A percentile compares a stretch with the other conserved stretches of the same genome.
These are phyloP conservation scores for Syngnathus scovelli DNA, from an alignment of 2,113 vertebrate genomes.

Conservation along the genomic window DNA sequence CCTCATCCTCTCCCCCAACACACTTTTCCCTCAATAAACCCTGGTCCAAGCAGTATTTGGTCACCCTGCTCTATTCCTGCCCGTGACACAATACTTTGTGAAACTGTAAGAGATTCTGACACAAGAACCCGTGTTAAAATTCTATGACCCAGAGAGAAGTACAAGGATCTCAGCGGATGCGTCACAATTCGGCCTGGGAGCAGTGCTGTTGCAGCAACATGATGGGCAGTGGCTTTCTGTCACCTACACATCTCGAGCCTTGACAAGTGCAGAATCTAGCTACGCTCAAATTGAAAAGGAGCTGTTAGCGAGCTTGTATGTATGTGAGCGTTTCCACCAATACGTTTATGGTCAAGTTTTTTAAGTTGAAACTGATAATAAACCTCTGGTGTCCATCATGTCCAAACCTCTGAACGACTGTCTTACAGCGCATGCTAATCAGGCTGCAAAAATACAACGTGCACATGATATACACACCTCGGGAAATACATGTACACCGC, in stretches of 20 bases:
- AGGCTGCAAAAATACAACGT: neutral
- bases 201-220: neutral
- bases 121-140: neutral
- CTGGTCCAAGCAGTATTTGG: no score
- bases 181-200: neutral
- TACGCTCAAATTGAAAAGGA: neutral
- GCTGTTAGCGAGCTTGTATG: neutral
- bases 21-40: no score
- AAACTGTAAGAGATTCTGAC: constrained; percentile 2
- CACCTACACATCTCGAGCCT: neutral
- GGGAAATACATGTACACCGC: neutral
- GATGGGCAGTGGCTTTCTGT: neutral
- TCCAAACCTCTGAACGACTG: neutral
- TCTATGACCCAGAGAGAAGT: no score
- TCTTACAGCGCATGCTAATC: neutral
- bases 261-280: neutral
- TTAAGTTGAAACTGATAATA: neutral
- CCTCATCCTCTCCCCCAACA: no score
- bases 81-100: neutral
- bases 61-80: no score
- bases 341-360: neutral
- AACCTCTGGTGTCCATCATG: neutral
- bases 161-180: no score
- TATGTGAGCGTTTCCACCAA: no score
- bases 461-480: neutral